Evolutionary conservation across 2,888 invertebrate genomes (phyloP).

Genomic region (Trachelus iudaicus): DNA sequence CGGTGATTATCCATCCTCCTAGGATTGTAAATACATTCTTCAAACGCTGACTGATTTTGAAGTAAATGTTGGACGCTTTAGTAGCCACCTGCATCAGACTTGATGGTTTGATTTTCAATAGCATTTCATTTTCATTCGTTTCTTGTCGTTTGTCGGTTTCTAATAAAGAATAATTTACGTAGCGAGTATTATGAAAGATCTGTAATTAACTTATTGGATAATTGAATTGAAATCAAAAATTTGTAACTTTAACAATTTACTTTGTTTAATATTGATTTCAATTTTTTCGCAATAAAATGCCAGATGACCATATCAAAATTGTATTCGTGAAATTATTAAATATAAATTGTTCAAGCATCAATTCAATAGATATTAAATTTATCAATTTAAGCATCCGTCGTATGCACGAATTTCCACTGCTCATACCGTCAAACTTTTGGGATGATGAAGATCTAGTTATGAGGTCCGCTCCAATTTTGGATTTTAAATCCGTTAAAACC

Average conservation of each 20-base stretch:
- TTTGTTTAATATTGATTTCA: neutral
- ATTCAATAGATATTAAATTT: neutral
- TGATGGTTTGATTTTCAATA: neutral
- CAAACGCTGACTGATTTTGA: neutral
- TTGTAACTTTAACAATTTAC: neutral
- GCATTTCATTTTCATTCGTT: neutral
- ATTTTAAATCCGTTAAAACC: slow-evolving; percentile 66
- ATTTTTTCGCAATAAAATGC: neutral
- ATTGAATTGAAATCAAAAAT: neutral
- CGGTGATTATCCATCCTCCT: neutral
- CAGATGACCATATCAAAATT: neutral
- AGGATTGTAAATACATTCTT: neutral
- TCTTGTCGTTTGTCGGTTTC: neutral
- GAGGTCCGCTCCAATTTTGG: neutral
- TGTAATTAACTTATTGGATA: neutral
- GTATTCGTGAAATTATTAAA: neutral
- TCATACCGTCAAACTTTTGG: neutral
- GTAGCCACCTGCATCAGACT: neutral
- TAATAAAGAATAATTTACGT: neutral
- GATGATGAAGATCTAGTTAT: neutral
- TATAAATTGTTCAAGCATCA: neutral
- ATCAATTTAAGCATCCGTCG: neutral
- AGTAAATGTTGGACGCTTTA: neutral
- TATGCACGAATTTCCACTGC: neutral
- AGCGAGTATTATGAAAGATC: neutral